phyloP scores from a whole-genome alignment of 2,113 vertebrate genomes.

The Lanius ludovicianus region DNA sequence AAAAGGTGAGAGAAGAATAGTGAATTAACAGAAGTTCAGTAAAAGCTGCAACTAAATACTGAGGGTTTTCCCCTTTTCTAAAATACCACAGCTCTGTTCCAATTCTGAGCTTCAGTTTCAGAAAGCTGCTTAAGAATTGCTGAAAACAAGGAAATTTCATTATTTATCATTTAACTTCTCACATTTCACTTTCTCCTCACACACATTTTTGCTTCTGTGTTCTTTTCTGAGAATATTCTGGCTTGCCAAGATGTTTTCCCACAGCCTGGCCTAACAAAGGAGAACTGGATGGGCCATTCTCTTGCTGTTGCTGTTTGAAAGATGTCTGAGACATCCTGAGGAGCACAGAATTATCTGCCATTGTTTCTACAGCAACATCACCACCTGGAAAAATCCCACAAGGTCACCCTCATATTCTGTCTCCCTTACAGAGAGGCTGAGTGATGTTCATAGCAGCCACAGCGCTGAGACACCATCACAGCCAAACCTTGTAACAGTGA shows the following conservation, averaged over 20 bases:
- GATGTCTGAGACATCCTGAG: neutral
- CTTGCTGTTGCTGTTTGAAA: slow-evolving; percentile 7
- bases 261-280: neutral
- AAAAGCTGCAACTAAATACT: neutral
- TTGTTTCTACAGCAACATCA: neutral
- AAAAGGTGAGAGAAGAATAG: neutral
- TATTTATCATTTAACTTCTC: neutral
- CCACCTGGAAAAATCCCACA: neutral
- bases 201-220: slow-evolving; percentile 33
- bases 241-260: slow-evolving; percentile 43
- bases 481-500: neutral
- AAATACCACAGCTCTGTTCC: neutral
- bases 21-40: neutral
- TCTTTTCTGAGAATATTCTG: slow-evolving; percentile 73
- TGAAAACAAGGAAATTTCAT: neutral
- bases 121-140: neutral
- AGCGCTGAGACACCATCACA: neutral
- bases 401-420: neutral
- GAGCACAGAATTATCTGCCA: neutral
- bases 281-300: neutral
- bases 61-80: neutral
- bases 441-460: neutral
- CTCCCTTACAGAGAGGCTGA: neutral
- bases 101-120: neutral
- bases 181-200: neutral